Conservation (phyloP, 2,888 invertebrate species). For the Zonitis immaculata region DNA sequence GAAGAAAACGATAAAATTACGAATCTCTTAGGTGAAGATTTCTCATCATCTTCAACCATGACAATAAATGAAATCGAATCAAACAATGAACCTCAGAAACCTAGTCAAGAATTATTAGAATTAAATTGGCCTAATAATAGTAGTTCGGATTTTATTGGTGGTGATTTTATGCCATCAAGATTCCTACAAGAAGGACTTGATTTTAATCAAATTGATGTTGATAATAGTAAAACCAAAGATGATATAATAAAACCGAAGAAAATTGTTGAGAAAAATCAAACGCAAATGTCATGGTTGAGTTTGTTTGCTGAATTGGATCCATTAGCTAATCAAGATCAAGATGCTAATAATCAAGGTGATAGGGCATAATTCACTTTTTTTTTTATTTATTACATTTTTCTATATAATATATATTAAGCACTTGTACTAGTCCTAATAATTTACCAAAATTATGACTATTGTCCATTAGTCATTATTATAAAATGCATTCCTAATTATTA, state of each 20-base stretch:
- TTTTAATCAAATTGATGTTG: constrained; percentile 33
- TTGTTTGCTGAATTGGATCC: constrained; percentile 92
- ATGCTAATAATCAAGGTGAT: constrained; percentile 27
- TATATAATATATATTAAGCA: constrained; percentile 9
- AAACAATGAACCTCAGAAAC: constrained; percentile 16
- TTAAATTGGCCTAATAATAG: constrained; percentile 36
- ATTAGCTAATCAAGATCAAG: constrained; percentile 73
- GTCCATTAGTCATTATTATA: constrained; percentile 15
- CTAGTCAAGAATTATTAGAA: constrained; percentile 39
- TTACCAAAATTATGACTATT: constrained; percentile 14
- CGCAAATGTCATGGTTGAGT: constrained; percentile 69
- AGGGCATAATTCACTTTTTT: constrained; percentile 28
- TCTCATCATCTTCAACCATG: constrained; percentile 26
- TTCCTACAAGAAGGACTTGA: constrained; percentile 42
- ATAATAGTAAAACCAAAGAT: constrained; percentile 3
- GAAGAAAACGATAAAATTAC: constrained; percentile 23
- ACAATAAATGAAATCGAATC: constrained; percentile 14
- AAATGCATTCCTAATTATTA: neutral
- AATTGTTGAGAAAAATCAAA: constrained; percentile 29
- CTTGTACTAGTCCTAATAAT: neutral
- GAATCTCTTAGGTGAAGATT: constrained; percentile 44
- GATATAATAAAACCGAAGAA: constrained; percentile 16
- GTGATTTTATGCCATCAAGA: constrained; percentile 46
- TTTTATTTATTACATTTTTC: constrained; percentile 6
- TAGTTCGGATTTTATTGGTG: constrained; percentile 34